Evolutionary conservation across 2,888 invertebrate species (phyloP).

Genomic region (Agrochola circellaris): DNA sequence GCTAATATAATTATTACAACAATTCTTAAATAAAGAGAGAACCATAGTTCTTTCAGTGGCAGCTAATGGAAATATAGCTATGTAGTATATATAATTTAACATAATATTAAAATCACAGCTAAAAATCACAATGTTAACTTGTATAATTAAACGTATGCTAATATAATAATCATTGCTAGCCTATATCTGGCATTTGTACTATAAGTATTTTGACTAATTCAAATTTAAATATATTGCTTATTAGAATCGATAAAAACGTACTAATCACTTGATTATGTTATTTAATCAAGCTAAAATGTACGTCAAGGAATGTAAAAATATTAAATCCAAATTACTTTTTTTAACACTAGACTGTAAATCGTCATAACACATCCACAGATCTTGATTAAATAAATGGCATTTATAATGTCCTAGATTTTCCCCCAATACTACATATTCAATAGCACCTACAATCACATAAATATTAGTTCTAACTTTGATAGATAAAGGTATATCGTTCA

Average conservation of each 20-base stretch:
- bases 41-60: constrained; percentile 41
- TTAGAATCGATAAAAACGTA: constrained; percentile 41
- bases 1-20: constrained; percentile 37
- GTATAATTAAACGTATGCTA: constrained; percentile 43
- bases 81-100: constrained; percentile 43
- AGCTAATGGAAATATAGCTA: constrained; percentile 43
- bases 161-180: constrained; percentile 42
- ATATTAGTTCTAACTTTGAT: constrained; percentile 42
- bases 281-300: constrained; percentile 39
- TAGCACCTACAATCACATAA: constrained; percentile 44
- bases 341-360: constrained; percentile 41
- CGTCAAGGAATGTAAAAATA: constrained; percentile 42
- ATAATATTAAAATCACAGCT: constrained; percentile 42
- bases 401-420: constrained; percentile 48
- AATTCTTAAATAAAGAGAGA: constrained; percentile 42
- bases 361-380: constrained; percentile 48
- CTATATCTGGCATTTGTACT: constrained; percentile 44
- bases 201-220: constrained; percentile 39
- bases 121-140: constrained; percentile 45
- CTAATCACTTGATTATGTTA: constrained; percentile 43
- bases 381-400: constrained; percentile 47
- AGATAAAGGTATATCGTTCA: constrained; percentile 41
- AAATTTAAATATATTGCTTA: constrained; percentile 41
- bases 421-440: constrained; percentile 46
- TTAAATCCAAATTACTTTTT: constrained; percentile 45